Conservation (phyloP, 2,888 invertebrate species). For the Arge pagana region DNA sequence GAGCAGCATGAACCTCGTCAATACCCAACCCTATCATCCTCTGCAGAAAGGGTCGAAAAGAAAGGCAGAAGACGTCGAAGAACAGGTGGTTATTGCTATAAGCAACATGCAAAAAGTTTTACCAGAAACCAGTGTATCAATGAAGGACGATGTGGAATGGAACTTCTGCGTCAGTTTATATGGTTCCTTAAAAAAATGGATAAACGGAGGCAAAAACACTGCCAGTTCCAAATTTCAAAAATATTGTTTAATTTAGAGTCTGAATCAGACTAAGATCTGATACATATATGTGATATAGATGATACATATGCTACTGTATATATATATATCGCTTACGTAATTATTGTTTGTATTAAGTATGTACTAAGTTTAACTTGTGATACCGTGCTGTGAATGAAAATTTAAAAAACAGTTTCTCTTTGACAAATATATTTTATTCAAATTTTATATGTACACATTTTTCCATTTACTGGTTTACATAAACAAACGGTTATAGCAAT, state of each 20-base stretch:
- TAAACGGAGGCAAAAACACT: background rate
- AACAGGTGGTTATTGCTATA: too few relatives aligned
- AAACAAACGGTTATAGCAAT: too few relatives aligned
- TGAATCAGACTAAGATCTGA: background rate
- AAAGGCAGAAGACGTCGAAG: too few relatives aligned
- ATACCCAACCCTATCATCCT: too few relatives aligned
- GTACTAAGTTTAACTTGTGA: background rate
- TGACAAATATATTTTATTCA: too few relatives aligned
- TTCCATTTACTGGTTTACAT: too few relatives aligned
- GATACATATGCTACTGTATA: background rate
- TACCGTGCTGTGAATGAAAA: background rate
- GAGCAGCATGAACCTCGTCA: too few relatives aligned
- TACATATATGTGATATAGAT: background rate
- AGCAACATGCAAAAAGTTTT: too few relatives aligned
- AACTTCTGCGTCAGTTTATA: background rate
- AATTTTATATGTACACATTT: too few relatives aligned
- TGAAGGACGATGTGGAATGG: conserved; percentile 5
- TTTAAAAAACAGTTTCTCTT: too few relatives aligned
- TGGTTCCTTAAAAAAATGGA: background rate
- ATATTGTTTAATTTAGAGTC: background rate
- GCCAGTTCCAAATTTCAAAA: background rate
- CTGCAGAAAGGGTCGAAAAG: too few relatives aligned
- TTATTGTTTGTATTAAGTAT: background rate
- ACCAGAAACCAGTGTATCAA: too few relatives aligned
- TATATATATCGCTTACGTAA: background rate